phyloP scores from a whole-genome alignment of 2,888 invertebrate species.

The Beris chalybata region DNA sequence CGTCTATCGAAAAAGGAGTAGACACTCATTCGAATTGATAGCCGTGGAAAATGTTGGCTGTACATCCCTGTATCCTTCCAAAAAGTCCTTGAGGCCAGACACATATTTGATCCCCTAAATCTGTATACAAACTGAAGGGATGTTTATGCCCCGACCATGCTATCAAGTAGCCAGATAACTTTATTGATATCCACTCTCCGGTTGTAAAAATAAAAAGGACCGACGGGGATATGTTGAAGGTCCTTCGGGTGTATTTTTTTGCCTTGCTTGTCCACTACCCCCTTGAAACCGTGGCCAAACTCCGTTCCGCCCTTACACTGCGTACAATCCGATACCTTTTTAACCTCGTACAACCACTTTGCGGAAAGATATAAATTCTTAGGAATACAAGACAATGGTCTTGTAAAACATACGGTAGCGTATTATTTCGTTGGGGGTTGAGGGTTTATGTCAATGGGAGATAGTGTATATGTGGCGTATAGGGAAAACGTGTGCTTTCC shows the following conservation, averaged over 20 bases:
- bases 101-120: slow-evolving; percentile 8
- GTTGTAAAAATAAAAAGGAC: slow-evolving; percentile 30
- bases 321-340: slow-evolving; percentile 8
- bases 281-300: too few species aligned
- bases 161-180: slow-evolving; percentile 37
- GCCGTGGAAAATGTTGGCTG: not conserved
- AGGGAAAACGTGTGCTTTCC: not conserved
- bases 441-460: not conserved
- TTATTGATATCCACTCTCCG: slow-evolving; percentile 37
- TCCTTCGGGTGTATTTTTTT: too few species aligned
- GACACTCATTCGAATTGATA: slow-evolving; percentile 18
- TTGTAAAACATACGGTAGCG: slow-evolving; percentile 35
- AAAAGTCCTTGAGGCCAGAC: slow-evolving; percentile 24
- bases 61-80: too few species aligned
- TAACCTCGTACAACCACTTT: slow-evolving; percentile 35
- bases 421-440: not conserved
- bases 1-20: too few species aligned
- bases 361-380: slow-evolving; percentile 39
- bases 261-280: slow-evolving; percentile 1
- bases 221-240: not conserved
- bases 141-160: slow-evolving; percentile 23
- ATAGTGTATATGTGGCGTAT: not conserved
- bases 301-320: too few species aligned
- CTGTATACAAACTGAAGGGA: slow-evolving; percentile 25
- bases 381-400: slow-evolving; percentile 38